Evolutionary conservation across 2,797 vertebrate genomes (phyloP), one percentile per base, ranked within the genome.

Genomic region (Glossophaga mutica): DNA sequence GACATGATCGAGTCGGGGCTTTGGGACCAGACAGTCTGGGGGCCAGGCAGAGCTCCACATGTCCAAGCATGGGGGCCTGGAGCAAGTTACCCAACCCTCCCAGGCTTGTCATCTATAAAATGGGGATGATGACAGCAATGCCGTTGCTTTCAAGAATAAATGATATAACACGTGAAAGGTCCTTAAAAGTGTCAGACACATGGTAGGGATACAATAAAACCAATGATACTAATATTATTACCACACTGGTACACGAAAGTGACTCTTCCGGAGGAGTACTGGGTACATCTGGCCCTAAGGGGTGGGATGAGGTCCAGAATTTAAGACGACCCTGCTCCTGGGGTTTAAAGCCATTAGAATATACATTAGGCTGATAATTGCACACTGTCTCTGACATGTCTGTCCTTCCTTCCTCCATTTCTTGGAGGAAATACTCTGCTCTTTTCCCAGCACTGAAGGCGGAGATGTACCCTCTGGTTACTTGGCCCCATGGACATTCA

Each of bases 331-430:
- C 62, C 50, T 37, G n/a, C 26, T 39, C 32, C 86, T 9, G 18
- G 71, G 48, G 21, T 6, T 29, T 6, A 34, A 68, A 32, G 37
- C 9, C 37, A 5, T 26, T 24, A 6, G 68, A 67, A 42, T 7
- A 32, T n/a, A 79, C 7, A 3, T 7, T 22, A 5, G 18, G 6
- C 39, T 14, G 57, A 6, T 2, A 26, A 22, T 4, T 81, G 55
- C 59, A 6, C n/a, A 2, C 32, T 0, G 3, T 34, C 42, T 6
- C 44, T 2, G 34, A 14, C 26, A 39, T 0, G 19, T 62, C 9
- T 0, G 0, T 8, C 57, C 73, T 62, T 52, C 37, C 81, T 32
- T 1, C 39, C 82, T 10, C 32, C 9, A 0, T 44, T 34, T 52
- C 48, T 37, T 21, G 26, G 79, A 50, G 68, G 29, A 82, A 71